Conservation (phyloP, 2,888 invertebrate species). For the Blastobasis adustella region DNA sequence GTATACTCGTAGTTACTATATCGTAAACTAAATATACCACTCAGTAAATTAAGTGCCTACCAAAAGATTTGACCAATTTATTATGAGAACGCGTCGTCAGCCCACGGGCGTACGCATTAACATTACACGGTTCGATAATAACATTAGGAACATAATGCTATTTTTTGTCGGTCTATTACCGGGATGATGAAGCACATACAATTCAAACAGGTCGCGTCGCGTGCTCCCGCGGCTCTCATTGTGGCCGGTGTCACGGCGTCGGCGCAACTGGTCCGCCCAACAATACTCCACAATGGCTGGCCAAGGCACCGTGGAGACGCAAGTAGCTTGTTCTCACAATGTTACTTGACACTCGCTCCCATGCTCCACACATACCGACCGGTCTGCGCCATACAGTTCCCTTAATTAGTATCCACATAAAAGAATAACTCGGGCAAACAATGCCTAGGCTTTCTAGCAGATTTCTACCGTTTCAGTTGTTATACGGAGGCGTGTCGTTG, state of each 20-base stretch:
- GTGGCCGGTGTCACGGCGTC: slow-evolving; percentile 24
- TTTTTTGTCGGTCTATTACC: slow-evolving; percentile 24
- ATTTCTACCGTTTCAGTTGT: background rate
- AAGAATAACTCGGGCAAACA: slow-evolving; percentile 1
- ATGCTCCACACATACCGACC: slow-evolving; percentile 20
- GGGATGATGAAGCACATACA: slow-evolving; percentile 29
- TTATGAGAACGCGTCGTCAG: slow-evolving; percentile 3
- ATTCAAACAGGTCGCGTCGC: slow-evolving; percentile 24
- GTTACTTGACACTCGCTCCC: slow-evolving; percentile 26
- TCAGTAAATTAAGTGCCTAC: too few relatives aligned
- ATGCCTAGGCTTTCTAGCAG: slow-evolving; percentile 2
- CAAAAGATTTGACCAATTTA: background rate
- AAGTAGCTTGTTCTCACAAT: slow-evolving; percentile 47
- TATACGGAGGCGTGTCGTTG: background rate
- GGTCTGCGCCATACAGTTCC: slow-evolving; percentile 18
- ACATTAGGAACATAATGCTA: background rate
- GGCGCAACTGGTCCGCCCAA: slow-evolving; percentile 35
- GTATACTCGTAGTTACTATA: too few relatives aligned
- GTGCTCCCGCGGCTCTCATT: slow-evolving; percentile 9
- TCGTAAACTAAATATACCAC: too few relatives aligned
- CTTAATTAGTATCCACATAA: slow-evolving; percentile 6
- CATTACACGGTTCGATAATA: background rate
- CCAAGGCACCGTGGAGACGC: slow-evolving; percentile 27
- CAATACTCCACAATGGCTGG: slow-evolving; percentile 32
- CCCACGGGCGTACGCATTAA: too few relatives aligned